Percentiles rank a stretch among this genome's conserved stretches.
Evolutionary conservation across 1,140 invertebrate genomes (phyloP).

Genomic region (Antheraea pernyi): DNA sequence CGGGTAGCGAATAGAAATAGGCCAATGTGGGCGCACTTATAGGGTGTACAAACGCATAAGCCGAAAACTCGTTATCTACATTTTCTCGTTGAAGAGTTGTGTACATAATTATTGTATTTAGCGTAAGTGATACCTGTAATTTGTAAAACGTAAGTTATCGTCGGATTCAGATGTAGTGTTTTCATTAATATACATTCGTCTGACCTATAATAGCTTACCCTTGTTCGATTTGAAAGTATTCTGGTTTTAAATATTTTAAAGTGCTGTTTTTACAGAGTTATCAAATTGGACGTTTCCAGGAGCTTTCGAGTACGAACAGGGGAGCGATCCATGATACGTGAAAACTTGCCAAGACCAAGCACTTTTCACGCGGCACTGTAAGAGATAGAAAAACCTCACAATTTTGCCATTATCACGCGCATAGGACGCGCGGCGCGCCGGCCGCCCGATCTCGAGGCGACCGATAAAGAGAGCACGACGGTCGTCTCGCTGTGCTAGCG

Average conservation of each 20-base stretch:
- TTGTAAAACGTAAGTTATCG: constrained; percentile 42
- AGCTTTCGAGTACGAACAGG: constrained; percentile 29
- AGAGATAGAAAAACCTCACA: constrained; percentile 73
- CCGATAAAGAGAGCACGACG: constrained; percentile 72
- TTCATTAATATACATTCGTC: background rate
- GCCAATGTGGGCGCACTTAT: constrained; percentile 44
- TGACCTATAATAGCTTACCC: constrained; percentile 5
- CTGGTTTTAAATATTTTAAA: constrained; percentile 26
- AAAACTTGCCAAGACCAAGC: constrained; percentile 15
- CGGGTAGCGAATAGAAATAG: constrained; percentile 37
- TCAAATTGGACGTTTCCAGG: background rate
- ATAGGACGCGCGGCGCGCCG: constrained; percentile 42
- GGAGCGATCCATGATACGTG: constrained; percentile 14
- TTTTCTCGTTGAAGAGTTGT: constrained; percentile 63
- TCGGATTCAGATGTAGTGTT: constrained; percentile 24
- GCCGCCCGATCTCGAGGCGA: constrained; percentile 48
- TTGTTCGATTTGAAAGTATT: constrained; percentile 26
- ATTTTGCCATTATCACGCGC: constrained; percentile 70
- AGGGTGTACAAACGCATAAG: constrained; percentile 57
- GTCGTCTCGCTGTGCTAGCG: constrained; percentile 54
- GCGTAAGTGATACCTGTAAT: constrained; percentile 72
- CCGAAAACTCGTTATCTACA: constrained; percentile 70
- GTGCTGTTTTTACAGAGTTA: constrained; percentile 9
- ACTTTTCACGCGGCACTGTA: constrained; percentile 24
- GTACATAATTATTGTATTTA: constrained; percentile 67